Percentiles rank a stretch among this genome's conserved stretches.
Evolutionary conservation across 2,888 invertebrate species (phyloP).

Genomic region (Caenorhabditis sp.): DNA sequence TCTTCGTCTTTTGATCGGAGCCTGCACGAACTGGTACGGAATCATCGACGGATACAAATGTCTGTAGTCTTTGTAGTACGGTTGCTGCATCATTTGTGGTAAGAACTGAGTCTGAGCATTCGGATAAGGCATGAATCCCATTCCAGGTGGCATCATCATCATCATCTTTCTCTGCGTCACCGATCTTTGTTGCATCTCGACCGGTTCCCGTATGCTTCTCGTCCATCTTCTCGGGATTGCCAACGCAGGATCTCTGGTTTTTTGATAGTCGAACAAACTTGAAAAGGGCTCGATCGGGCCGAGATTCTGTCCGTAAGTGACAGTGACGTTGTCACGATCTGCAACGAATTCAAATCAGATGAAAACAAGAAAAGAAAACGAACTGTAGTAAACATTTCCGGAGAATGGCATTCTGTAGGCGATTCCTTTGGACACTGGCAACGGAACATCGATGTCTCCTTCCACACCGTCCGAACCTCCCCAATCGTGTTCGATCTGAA

Average conservation of each 20-base stretch:
- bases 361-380: too few species aligned
- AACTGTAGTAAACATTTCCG: conserved; percentile 72
- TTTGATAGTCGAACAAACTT: conserved; percentile 68
- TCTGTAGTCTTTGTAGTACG: background rate
- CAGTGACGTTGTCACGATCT: conserved; percentile 72
- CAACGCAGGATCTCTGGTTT: conserved; percentile 52
- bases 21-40: background rate
- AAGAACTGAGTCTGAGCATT: background rate
- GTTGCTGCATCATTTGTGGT: background rate
- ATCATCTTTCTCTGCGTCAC: background rate
- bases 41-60: conserved; percentile 8
- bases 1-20: conserved; percentile 2
- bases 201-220: conserved; percentile 34
- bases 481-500: conserved; percentile 70
- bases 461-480: conserved; percentile 71
- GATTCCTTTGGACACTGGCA: conserved; percentile 72
- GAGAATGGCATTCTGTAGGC: conserved; percentile 71
- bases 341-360: conserved; percentile 39
- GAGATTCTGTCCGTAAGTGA: conserved; percentile 71
- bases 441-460: conserved; percentile 72
- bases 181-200: conserved; percentile 8
- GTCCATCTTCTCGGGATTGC: background rate
- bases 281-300: conserved; percentile 71
- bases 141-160: too few species aligned
- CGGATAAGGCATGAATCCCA: background rate